Evolutionary conservation across 2,797 vertebrate species (phyloP), one percentile per base, ranked within the genome.

Genomic region (Erethizon dorsatum): DNA sequence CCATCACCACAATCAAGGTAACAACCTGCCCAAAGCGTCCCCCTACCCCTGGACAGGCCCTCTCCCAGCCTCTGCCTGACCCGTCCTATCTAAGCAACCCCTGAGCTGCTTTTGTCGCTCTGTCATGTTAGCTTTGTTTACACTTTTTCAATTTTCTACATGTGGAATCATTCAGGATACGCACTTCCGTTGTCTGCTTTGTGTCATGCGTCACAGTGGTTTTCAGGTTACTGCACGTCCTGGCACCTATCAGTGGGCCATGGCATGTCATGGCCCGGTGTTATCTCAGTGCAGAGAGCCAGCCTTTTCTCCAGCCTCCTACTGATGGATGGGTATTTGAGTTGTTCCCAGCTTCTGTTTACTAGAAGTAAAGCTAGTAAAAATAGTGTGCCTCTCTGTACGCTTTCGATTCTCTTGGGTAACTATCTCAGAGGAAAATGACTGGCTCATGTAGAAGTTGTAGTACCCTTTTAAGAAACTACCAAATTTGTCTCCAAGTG

Each of bases 21-120:
- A 65, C 0, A 22, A 7, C 88, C 3, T 52, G 33, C 14, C 5
- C 2, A 22, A 28, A 2, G 31, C 37, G 59, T 61, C 61, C 33
- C 85, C 82, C 3, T 0, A 0, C 13, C 45, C 41, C 11, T 22
- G 1, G 6, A 14, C 45, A 41, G n/a, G 0, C 17, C 26, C 31
- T 57, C 78, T 65, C 31, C 41, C 2, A 1, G 2, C 10, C 26
- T 18, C 14, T 4, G 0, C 1, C 80, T 26, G 1, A 12, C 56
- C 1, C 7, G 1, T 47, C 11, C 45, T n/a, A 67, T 26, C 78
- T 10, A 82, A 61, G 65, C 52, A 22, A 87, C 2, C 5, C 12
- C 20, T 10, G 0, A 33, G 82, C 33, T 50, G 10, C 52, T 73
- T 80, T 73, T 84, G 41, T 77, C 18, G 1, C 10, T 52, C 56